Evolutionary conservation across 2,797 vertebrate species (phyloP), one percentile per base, ranked within the genome.

Genomic region (Tokudaia tokunoshimensis): DNA sequence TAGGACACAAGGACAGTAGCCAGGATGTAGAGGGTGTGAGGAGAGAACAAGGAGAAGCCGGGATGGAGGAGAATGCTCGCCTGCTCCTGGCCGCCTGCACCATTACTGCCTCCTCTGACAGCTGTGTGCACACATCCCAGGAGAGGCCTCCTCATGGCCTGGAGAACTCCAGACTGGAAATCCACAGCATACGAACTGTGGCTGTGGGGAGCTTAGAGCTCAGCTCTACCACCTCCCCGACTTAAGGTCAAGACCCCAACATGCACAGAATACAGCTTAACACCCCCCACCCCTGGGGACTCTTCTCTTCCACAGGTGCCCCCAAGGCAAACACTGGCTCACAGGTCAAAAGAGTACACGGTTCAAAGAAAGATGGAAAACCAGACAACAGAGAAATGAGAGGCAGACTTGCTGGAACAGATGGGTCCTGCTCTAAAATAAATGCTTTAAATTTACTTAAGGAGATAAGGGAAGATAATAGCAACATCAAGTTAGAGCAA

Each of bases 381-480:
- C 34, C 17, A 82, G 79, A 29, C 26, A 31, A 59, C 41, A 50
- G 11, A 75, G 65, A 84, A 72, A 61, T 78, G 78, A 74, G 87
- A 94, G 65, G 52, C 61, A 83, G 89, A 61, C 41, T 83, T 63
- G 34, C 74, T 47, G 29, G 37, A 82, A 83, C 83, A 96, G 95
- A 92, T 92, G 95, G 92, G 29, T 6, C 5, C 70, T 22, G 70
- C 67, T 91, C 86, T 94, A 94, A 93, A 93, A 93, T 93, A 95
- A 92, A 88, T 17, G 20, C 55, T 88, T 91, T 94, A 70, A 88
- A 63, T 89, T 96, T 92, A 78, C 72, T 81, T 94, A 67, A 87
- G 76, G 92, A 76, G 50, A 57, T 72, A 74, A 83, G 37, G 57
- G 83, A 50, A 63, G 72, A 55, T 79, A 84, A 89, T 55, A 89